Evolutionary conservation across 2,888 invertebrate species (phyloP).

Genomic region (Agrotis puta): DNA sequence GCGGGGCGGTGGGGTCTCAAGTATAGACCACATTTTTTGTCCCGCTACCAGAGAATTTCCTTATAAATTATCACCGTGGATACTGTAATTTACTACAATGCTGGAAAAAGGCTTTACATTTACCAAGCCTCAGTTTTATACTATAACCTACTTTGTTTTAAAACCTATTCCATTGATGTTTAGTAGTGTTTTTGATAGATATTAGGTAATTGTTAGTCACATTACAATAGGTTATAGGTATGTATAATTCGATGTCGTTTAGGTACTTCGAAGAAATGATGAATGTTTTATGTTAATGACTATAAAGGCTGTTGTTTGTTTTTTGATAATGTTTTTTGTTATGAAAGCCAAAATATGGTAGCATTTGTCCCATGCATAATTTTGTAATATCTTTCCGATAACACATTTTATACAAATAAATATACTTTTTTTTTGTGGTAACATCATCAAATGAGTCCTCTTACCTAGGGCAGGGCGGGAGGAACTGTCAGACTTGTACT

Average conservation of each 20-base stretch:
- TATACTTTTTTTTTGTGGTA: no score
- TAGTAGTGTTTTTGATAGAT: background rate
- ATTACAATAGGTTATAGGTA: background rate
- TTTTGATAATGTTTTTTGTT: no score
- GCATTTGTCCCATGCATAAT: no score
- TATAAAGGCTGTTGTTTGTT: background rate
- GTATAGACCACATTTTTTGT: constrained; percentile 85
- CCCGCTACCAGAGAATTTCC: constrained; percentile 75
- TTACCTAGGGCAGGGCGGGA: no score
- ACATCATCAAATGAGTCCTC: no score
- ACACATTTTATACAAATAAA: no score
- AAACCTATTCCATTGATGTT: background rate
- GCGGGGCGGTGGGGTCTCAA: constrained; percentile 77
- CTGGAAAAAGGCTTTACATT: constrained; percentile 53
- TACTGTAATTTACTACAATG: constrained; percentile 64
- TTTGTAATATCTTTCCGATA: no score
- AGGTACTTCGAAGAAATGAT: background rate
- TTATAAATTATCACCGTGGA: constrained; percentile 66
- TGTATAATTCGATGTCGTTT: background rate
- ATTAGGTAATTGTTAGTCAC: background rate
- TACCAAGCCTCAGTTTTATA: constrained; percentile 36
- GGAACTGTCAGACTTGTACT: no score
- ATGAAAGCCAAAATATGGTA: no score
- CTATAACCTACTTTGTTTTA: constrained; percentile 10
- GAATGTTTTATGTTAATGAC: background rate